These are phyloP conservation scores for Electrona antarctica DNA, from an alignment of 2,113 vertebrate species.

Conservation along the genomic window DNA sequence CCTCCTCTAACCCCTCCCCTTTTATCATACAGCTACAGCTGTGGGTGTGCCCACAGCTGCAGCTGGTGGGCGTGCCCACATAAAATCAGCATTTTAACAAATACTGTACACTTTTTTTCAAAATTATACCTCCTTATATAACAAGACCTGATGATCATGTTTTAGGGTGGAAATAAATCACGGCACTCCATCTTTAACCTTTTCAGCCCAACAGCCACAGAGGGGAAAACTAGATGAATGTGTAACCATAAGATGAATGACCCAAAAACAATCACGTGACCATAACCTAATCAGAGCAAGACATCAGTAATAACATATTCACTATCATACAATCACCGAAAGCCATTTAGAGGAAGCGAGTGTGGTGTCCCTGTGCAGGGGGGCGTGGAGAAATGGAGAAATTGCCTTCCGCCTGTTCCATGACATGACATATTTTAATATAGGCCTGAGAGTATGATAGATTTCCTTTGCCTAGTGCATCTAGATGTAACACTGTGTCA, in stretches of 20 bases:
- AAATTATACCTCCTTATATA: too few species aligned
- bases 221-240: neutral
- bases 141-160: too few species aligned
- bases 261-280: neutral
- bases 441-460: conserved; percentile 45
- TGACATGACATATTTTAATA: conserved; percentile 45
- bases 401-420: conserved; percentile 36
- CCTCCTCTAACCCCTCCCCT: too few species aligned
- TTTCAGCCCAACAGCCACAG: neutral
- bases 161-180: too few species aligned
- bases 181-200: neutral
- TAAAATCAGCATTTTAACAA: too few species aligned
- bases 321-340: conserved; percentile 3
- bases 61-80: too few species aligned
- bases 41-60: too few species aligned
- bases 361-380: neutral
- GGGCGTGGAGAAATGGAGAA: conserved; percentile 16
- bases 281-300: neutral
- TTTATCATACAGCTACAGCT: too few species aligned
- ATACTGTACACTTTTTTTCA: too few species aligned
- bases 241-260: neutral
- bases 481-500: conserved; percentile 25
- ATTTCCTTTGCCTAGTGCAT: conserved; percentile 26
- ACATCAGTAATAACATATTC: conserved; percentile 8
- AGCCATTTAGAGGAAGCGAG: conserved; percentile 2